Conservation (phyloP, 23 tunicate genomes). For the Oikopleura dioica region DNA sequence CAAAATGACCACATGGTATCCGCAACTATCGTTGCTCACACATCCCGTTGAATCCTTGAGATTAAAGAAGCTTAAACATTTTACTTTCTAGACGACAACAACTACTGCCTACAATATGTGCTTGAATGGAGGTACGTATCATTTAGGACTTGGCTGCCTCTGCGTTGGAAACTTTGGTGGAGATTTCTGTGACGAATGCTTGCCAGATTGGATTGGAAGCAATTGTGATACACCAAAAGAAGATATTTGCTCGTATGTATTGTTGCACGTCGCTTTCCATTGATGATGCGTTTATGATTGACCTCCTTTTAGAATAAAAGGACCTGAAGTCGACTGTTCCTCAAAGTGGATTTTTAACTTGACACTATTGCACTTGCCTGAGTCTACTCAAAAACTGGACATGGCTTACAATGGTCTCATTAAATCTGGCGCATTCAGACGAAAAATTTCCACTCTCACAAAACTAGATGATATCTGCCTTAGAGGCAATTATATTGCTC, state of each 20-base stretch:
- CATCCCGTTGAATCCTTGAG: too few relatives aligned
- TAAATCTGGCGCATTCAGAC: constrained; percentile 5
- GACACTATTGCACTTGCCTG: neutral
- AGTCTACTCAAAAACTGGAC: neutral
- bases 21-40: too few relatives aligned
- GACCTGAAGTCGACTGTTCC: neutral
- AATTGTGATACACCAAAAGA: too few relatives aligned
- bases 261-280: too few relatives aligned
- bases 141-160: neutral
- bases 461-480: neutral
- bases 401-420: constrained; percentile 5
- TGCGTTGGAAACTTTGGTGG: constrained; percentile 9
- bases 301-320: neutral
- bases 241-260: too few relatives aligned
- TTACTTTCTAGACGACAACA: too few relatives aligned
- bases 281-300: neutral
- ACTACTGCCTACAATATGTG: neutral
- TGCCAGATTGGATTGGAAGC: constrained; percentile 6
- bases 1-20: too few relatives aligned
- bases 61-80: too few relatives aligned
- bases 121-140: constrained; percentile 3
- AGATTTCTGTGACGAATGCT: constrained; percentile 8
- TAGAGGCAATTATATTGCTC: constrained; percentile 1
- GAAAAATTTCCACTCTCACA: neutral
- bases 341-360: neutral